Percentiles rank a stretch among this genome's conserved stretches.
Evolutionary conservation across 2,113 vertebrate species (phyloP).

Genomic region (Cephalopterus ornatus): DNA sequence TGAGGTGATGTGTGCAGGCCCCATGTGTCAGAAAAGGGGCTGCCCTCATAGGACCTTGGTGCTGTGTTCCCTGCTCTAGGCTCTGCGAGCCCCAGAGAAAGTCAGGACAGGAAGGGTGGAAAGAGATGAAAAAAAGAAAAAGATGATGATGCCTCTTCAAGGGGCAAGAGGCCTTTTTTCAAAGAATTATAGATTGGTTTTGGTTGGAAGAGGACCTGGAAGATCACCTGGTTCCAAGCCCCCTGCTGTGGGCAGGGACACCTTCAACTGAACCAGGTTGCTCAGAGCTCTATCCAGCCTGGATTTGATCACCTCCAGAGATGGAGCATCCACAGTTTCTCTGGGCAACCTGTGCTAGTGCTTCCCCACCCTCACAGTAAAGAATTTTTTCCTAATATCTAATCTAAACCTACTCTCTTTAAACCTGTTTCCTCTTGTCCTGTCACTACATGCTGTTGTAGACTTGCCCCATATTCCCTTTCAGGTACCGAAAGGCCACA

Average conservation of each 20-base stretch:
- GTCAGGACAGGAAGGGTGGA: background rate
- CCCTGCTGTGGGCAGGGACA: background rate
- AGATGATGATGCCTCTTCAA: background rate
- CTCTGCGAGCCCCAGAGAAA: background rate
- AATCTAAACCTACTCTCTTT: background rate
- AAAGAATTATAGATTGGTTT: background rate
- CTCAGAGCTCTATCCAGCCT: background rate
- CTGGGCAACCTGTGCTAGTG: background rate
- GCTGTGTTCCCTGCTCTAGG: background rate
- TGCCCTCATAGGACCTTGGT: accelerated
- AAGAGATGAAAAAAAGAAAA: background rate
- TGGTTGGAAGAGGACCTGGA: background rate
- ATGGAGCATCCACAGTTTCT: background rate
- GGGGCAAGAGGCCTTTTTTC: background rate
- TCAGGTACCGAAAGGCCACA: background rate
- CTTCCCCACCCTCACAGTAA: background rate
- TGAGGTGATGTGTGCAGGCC: background rate
- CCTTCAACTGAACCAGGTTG: background rate
- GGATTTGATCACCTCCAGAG: background rate
- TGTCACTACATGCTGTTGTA: background rate
- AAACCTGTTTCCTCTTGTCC: background rate
- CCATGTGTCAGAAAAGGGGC: accelerated
- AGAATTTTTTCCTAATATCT: background rate
- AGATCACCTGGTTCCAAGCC: background rate
- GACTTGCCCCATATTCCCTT: background rate